Conservation (phyloP, 2,113 vertebrate species). For the Rhizomys pruinosus region DNA sequence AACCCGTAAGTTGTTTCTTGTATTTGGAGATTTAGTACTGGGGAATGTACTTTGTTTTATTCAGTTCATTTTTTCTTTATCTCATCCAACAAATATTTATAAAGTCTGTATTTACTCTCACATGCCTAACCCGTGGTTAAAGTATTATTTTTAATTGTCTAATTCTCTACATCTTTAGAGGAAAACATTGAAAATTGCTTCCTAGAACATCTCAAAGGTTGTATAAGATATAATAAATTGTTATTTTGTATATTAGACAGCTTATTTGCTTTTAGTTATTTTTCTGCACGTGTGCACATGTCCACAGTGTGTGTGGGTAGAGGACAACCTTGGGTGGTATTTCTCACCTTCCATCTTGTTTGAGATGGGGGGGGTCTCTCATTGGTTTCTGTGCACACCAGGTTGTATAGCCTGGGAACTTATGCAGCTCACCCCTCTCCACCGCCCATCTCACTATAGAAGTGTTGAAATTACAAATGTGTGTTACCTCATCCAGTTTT, state of each 20-base stretch:
- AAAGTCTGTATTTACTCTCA: constrained; percentile 28
- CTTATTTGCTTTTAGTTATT: background rate
- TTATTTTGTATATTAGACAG: background rate
- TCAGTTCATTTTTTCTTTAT: background rate
- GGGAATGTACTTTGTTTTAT: background rate
- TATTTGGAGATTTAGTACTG: background rate
- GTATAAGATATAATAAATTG: constrained; percentile 48
- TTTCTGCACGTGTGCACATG: rapidly evolving
- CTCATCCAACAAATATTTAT: background rate
- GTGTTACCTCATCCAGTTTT: no score
- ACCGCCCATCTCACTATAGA: background rate
- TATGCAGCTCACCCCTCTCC: background rate
- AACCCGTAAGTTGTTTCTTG: background rate
- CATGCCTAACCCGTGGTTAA: background rate
- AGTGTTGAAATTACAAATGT: background rate
- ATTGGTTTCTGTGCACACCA: no score
- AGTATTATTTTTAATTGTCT: background rate
- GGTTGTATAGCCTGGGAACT: background rate
- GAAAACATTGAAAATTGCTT: constrained; percentile 46
- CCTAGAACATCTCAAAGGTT: constrained; percentile 14
- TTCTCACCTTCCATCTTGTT: background rate
- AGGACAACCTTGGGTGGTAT: background rate
- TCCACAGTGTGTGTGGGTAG: background rate
- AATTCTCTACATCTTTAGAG: constrained; percentile 15
- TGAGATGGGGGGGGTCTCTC: background rate